Evolutionary conservation across 2,113 vertebrate genomes (phyloP), one percentile per base, ranked within the genome.

Genomic region (Pollachius pollachius): DNA sequence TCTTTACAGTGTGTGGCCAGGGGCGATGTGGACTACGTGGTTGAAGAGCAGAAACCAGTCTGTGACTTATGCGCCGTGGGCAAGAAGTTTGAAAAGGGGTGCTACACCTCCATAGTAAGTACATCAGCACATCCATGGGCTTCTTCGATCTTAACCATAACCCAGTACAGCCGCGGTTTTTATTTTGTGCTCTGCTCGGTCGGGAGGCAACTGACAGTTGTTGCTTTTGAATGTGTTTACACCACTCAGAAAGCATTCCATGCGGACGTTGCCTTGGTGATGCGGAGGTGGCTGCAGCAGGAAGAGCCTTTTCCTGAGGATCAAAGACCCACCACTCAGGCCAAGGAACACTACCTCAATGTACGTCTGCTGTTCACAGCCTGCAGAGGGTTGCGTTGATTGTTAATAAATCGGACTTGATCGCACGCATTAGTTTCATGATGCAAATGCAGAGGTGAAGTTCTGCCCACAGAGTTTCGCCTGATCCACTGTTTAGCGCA

Each of bases 91-190:
- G 89, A 93, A 79, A 85, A 78, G 0, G 90, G 90, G 2, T 52
- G 81, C 63, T 95, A 96, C 79, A 88, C 81, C 1, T 92, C 95
- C 0, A 74, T 96, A 86, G 95, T 97, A 77, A 94, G 93, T 81
- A 34, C 52, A 2, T 30, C 59, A 12, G 23, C 7, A 41, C 17
- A 16, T 60, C 11, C 21, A 59, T 9, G 57, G 15, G n/a, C 57
- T 59, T 59, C 18, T 8, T 19, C 7, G 4, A 59, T 5, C 11
- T 48, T 48, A 1, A 8, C 41, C 41, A 13, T 48, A 9, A 48
- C 41, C 41, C 41, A 48, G 41, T 48, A 15, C 1, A 19, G 57
- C 57, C 19, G 19, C 3, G 18, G 15, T 59, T 19, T 19, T 59
- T 59, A 9, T 17, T 17, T 18, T 17, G n/a, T 19, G 57, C 57